A percentile compares a stretch with the other conserved stretches of the same genome.
phyloP scores from a whole-genome alignment of 2,888 invertebrate genomes.

The Cryptocephalus moraei region DNA sequence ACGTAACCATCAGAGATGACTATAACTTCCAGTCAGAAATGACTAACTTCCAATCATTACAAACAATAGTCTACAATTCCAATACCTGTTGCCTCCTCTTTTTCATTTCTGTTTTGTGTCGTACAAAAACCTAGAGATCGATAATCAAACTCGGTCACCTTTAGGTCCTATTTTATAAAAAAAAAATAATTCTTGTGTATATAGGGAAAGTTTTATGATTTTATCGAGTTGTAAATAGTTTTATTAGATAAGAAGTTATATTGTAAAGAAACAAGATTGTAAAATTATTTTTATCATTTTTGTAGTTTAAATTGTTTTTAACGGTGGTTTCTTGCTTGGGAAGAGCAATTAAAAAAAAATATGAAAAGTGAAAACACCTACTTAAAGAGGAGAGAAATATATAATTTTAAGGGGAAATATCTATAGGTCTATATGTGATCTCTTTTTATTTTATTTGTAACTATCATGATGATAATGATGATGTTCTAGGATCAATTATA shows the following conservation, averaged over 20 bases:
- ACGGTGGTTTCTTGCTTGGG: conserved; percentile 6
- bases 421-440: no score
- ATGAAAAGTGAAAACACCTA: not conserved
- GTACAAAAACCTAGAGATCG: no score
- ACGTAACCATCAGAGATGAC: no score
- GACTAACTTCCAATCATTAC: no score
- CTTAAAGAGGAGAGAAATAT: no score
- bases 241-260: conserved; percentile 21
- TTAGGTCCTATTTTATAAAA: not conserved
- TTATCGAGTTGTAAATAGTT: conserved; percentile 25
- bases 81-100: no score
- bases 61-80: no score
- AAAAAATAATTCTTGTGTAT: conserved; percentile 13
- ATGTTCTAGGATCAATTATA: conserved; percentile 8
- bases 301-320: conserved; percentile 6
- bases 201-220: conserved; percentile 21
- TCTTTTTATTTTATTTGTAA: no score
- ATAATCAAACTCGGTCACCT: not conserved
- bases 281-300: conserved; percentile 16
- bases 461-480: no score
- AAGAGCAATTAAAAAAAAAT: conserved; percentile 1
- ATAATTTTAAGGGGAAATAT: no score
- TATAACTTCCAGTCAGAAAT: no score
- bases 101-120: no score
- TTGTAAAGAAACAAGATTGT: conserved; percentile 17